phyloP scores from a whole-genome alignment of 2,797 vertebrate species.

The Intellagama lesueurii region DNA sequence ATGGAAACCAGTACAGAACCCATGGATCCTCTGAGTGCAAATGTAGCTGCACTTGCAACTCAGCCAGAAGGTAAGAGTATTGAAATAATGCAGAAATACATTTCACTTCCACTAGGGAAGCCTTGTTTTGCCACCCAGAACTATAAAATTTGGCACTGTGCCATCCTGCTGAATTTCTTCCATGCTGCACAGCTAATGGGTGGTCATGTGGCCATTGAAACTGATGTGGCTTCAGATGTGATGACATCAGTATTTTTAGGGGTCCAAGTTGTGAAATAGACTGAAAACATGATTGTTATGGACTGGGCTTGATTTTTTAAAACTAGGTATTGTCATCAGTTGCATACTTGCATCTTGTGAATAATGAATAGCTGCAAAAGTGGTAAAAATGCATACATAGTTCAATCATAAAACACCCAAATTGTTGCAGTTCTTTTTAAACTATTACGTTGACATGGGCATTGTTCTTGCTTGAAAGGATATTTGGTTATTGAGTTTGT shows the following conservation, averaged over 20 bases:
- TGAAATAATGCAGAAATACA: not conserved
- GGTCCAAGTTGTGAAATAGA: not conserved
- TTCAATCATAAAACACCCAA: not conserved
- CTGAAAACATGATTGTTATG: not conserved
- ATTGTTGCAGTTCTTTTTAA: not conserved
- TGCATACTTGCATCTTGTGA: fast-evolving
- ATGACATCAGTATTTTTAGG: not conserved
- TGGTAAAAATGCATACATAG: not conserved
- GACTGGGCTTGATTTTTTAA: not conserved
- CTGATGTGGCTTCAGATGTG: not conserved
- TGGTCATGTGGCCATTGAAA: not conserved
- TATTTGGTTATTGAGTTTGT: not conserved
- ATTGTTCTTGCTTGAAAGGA: not conserved
- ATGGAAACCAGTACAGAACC: constrained; percentile 96
- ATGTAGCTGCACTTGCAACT: constrained; percentile 79
- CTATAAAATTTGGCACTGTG: not conserved
- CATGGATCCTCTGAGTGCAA: constrained; percentile 87
- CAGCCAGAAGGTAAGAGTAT: constrained; percentile 86
- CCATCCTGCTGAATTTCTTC: not conserved
- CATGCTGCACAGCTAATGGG: not conserved
- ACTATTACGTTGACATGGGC: too few species aligned
- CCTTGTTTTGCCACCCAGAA: not conserved
- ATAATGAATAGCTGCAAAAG: not conserved
- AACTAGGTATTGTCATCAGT: not conserved
- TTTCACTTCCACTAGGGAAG: not conserved